Percentiles rank a stretch among this genome's conserved stretches.
Conservation (phyloP, 2,113 vertebrate species). For the Scartelaos histophorus region DNA sequence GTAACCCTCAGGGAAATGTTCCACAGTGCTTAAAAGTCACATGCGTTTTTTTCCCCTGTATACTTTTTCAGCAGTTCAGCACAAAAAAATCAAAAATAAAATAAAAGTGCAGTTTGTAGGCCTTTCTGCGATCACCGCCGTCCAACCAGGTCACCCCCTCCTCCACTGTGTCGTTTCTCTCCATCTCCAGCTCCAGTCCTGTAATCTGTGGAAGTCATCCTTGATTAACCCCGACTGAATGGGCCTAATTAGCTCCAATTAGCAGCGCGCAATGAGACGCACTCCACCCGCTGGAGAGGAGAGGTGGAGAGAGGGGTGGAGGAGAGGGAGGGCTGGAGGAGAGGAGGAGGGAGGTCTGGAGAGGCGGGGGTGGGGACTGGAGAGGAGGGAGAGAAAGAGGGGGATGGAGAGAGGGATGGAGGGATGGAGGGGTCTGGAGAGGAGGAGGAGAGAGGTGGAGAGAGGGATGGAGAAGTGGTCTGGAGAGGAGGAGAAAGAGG, state of each 20-base stretch:
- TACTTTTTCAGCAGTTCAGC: no score
- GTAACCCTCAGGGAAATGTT: no score
- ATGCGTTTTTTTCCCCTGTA: no score
- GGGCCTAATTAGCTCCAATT: conserved; percentile 78
- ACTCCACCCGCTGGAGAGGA: conserved; percentile 45
- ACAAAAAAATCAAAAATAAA: no score
- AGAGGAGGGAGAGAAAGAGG: no score
- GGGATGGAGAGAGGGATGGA: no score
- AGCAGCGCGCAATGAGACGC: conserved; percentile 56
- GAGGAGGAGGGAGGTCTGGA: conserved; percentile 55
- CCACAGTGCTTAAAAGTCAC: no score
- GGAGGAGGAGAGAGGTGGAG: conserved; percentile 10
- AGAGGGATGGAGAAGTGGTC: conserved; percentile 21
- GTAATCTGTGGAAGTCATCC: conserved; percentile 72
- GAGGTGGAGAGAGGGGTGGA: conserved; percentile 37
- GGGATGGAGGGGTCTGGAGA: no score
- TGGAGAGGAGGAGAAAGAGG: conserved; percentile 42
- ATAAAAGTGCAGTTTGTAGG: not conserved
- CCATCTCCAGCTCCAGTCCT: conserved; percentile 41
- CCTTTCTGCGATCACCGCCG: not conserved
- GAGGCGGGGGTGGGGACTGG: conserved; percentile 30
- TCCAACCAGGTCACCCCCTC: conserved; percentile 3
- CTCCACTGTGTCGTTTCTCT: conserved; percentile 37
- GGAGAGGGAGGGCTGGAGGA: no score
- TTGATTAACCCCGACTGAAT: conserved; percentile 75